Evolutionary conservation across 2,888 invertebrate genomes (phyloP).

Genomic region (Colostygia pectinataria): DNA sequence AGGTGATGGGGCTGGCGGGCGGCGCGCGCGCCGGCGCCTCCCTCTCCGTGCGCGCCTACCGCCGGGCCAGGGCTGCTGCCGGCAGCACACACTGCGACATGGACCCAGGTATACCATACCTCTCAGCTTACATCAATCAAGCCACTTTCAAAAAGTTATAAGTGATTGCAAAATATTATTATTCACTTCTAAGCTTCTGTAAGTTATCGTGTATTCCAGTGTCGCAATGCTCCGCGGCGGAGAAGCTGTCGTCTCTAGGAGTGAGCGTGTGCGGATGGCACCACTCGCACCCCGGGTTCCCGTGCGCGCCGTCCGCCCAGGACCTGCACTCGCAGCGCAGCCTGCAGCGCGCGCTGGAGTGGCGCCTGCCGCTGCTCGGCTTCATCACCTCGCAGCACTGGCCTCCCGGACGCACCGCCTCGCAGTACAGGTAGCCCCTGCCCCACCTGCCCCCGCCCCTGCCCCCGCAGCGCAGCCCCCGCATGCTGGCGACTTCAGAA

Average conservation of each 20-base stretch:
- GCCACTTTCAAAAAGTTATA: no score
- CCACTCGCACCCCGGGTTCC: slow-evolving; percentile 89
- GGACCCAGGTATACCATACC: slow-evolving; percentile 82
- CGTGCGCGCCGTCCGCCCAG: slow-evolving; percentile 86
- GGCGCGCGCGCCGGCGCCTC: slow-evolving; percentile 59
- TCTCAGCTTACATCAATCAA: no score
- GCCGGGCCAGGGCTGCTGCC: slow-evolving; percentile 85
- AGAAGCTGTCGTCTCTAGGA: slow-evolving; percentile 72
- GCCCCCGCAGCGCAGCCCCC: no score
- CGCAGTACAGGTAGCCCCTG: slow-evolving; percentile 66
- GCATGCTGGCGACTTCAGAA: no score
- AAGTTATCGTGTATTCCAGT: slow-evolving; percentile 42
- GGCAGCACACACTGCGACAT: slow-evolving; percentile 89
- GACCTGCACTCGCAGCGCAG: slow-evolving; percentile 86
- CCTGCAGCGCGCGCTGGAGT: slow-evolving; percentile 69
- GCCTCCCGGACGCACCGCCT: slow-evolving; percentile 76
- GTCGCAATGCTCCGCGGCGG: slow-evolving; percentile 83
- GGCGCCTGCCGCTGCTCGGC: slow-evolving; percentile 81
- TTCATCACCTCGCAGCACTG: slow-evolving; percentile 87
- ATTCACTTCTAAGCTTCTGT: no score
- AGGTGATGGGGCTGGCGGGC: slow-evolving; percentile 90
- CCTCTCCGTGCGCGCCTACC: slow-evolving; percentile 65
- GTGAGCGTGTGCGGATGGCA: slow-evolving; percentile 87
- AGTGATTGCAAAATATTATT: no score
- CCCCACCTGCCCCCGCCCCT: no score